Conservation (phyloP, 2,888 invertebrate species). For the Troilus luridus region DNA sequence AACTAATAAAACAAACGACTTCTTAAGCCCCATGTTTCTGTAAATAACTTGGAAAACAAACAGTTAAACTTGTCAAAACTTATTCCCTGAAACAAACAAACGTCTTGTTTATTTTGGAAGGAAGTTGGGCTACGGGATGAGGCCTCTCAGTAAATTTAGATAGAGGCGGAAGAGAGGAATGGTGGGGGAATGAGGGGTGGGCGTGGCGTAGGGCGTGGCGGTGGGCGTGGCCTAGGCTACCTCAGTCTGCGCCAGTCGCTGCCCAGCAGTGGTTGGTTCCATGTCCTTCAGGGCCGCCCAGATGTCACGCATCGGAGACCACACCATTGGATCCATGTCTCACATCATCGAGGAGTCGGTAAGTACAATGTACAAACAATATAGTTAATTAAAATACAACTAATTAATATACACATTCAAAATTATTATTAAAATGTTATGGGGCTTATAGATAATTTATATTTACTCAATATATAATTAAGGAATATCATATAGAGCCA, state of each 20-base stretch:
- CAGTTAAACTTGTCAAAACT: constrained; percentile 38
- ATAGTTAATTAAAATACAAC: too few relatives aligned
- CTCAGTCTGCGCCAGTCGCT: constrained; percentile 19
- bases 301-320: constrained; percentile 48
- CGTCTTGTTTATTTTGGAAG: constrained; percentile 24
- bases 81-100: constrained; percentile 34
- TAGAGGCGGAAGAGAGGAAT: neutral
- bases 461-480: too few relatives aligned
- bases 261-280: neutral
- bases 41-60: constrained; percentile 31
- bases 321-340: constrained; percentile 37
- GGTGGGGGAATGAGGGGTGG: neutral
- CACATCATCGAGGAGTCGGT: constrained; percentile 50
- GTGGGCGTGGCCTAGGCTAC: neutral
- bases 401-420: too few relatives aligned
- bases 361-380: neutral
- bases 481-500: too few relatives aligned
- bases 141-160: constrained; percentile 4
- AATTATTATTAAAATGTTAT: too few relatives aligned
- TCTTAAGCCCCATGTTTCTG: constrained; percentile 12
- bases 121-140: neutral
- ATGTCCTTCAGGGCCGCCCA: neutral
- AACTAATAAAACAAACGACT: neutral
- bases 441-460: too few relatives aligned
- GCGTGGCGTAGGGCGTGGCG: neutral